These are phyloP conservation scores for Volucella inflata DNA, from an alignment of 2,888 invertebrate species.

Conservation along the genomic window DNA sequence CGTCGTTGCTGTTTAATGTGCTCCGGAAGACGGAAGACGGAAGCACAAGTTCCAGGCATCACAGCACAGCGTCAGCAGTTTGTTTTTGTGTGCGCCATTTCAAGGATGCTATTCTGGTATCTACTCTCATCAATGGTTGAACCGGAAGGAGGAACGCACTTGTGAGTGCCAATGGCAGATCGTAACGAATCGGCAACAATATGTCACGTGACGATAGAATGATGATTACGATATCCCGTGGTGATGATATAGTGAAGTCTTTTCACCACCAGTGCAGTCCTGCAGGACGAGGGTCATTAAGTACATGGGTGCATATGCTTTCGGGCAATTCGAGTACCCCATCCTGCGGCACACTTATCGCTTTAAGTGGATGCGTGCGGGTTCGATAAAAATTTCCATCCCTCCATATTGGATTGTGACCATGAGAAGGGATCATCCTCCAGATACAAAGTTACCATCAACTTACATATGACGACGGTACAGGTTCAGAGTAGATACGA, in stretches of 20 bases:
- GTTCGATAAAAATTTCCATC: slow-evolving; percentile 44
- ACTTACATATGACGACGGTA: not conserved
- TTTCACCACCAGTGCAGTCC: not conserved
- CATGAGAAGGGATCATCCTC: slow-evolving; percentile 65
- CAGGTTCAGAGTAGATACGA: slow-evolving; percentile 61
- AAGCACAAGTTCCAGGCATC: slow-evolving; percentile 63
- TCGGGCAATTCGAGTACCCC: slow-evolving; percentile 57
- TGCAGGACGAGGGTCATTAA: slow-evolving; percentile 62
- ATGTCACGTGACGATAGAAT: slow-evolving; percentile 67
- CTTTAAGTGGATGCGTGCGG: slow-evolving; percentile 69
- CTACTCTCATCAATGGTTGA: slow-evolving; percentile 29
- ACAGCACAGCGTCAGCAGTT: slow-evolving; percentile 18
- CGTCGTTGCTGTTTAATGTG: slow-evolving; percentile 63
- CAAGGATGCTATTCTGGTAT: slow-evolving; percentile 45
- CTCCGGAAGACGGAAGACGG: slow-evolving; percentile 70
- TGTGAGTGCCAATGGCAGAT: slow-evolving; percentile 69
- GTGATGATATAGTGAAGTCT: slow-evolving; percentile 36
- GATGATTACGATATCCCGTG: slow-evolving; percentile 53
- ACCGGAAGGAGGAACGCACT: slow-evolving; percentile 68
- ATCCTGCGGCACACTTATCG: slow-evolving; percentile 70
- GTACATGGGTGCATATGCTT: slow-evolving; percentile 68
- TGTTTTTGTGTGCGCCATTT: slow-evolving; percentile 47
- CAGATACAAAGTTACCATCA: slow-evolving; percentile 11
- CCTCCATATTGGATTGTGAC: slow-evolving; percentile 17
- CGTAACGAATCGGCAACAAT: slow-evolving; percentile 72